phyloP scores from a whole-genome alignment of 2,797 vertebrate genomes.

The Holocentrus rufus region DNA sequence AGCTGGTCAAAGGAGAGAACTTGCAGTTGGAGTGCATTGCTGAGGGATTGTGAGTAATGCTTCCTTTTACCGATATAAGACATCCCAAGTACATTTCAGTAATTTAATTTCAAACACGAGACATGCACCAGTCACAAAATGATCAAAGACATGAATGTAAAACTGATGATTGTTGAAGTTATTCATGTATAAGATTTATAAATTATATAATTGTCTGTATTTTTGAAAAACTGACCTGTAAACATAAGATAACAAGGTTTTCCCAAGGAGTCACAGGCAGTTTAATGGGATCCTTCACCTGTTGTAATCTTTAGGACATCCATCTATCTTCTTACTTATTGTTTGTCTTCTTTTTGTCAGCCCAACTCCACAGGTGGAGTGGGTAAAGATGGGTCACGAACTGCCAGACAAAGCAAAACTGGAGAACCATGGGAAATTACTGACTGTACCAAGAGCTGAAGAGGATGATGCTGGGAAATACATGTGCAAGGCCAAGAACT shows the following conservation, averaged over 20 bases:
- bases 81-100: background rate
- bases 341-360: conserved; percentile 70
- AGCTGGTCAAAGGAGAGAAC: conserved; percentile 87
- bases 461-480: conserved; percentile 87
- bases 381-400: conserved; percentile 83
- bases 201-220: background rate
- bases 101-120: background rate
- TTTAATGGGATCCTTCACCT: background rate
- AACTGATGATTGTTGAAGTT: no score
- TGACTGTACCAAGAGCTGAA: conserved; percentile 86
- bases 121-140: background rate
- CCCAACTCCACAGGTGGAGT: conserved; percentile 90
- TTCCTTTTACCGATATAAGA: background rate
- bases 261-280: background rate
- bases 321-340: background rate
- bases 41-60: conserved; percentile 91
- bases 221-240: background rate
- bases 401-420: conserved; percentile 78
- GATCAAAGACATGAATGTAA: background rate
- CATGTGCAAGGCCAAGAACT: conserved; percentile 89
- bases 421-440: conserved; percentile 86
- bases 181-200: no score
- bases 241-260: background rate
- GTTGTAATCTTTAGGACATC: background rate
- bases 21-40: conserved; percentile 93